Evolutionary conservation across 2,113 vertebrate species (phyloP).

Genomic region (Morone chrysops): DNA sequence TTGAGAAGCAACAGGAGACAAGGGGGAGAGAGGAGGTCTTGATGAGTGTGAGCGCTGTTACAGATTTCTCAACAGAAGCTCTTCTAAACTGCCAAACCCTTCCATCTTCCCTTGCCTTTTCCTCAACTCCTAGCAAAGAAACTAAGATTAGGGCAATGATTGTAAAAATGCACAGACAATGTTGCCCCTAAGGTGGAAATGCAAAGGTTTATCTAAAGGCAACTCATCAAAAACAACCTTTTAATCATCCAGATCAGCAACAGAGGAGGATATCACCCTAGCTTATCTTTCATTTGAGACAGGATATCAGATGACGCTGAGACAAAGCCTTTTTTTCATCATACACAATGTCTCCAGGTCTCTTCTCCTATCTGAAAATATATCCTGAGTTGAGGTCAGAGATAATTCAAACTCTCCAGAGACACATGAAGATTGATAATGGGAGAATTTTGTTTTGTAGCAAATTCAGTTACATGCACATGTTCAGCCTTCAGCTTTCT

Average conservation of each 20-base stretch:
- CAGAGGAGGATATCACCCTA: slow-evolving; percentile 61
- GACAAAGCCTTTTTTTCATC: slow-evolving; percentile 60
- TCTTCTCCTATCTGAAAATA: slow-evolving; percentile 33
- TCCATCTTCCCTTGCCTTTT: background rate
- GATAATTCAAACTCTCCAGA: slow-evolving; percentile 56
- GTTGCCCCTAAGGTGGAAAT: slow-evolving; percentile 46
- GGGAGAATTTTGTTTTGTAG: slow-evolving; percentile 26
- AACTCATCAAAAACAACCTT: slow-evolving; percentile 68
- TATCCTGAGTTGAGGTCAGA: slow-evolving; percentile 46
- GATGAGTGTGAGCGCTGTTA: background rate
- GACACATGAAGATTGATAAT: slow-evolving; percentile 41
- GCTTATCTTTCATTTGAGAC: slow-evolving; percentile 75
- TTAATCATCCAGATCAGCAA: slow-evolving; percentile 64
- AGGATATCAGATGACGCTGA: slow-evolving; percentile 67
- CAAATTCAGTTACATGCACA: slow-evolving; percentile 29
- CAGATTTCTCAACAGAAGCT: slow-evolving; percentile 16
- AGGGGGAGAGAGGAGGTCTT: slow-evolving; percentile 8
- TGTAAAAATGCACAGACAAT: slow-evolving; percentile 5
- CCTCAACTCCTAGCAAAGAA: background rate
- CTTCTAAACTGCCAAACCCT: slow-evolving; percentile 1
- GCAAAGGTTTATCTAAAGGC: slow-evolving; percentile 66
- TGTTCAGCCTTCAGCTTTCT: slow-evolving; percentile 8
- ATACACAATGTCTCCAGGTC: slow-evolving; percentile 46
- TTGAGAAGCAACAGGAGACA: slow-evolving; percentile 4
- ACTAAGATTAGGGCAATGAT: slow-evolving; percentile 16